Evolutionary conservation across 2,113 vertebrate species (phyloP), one percentile per base, ranked within the genome.

Genomic region (Synodontis membranacea): DNA sequence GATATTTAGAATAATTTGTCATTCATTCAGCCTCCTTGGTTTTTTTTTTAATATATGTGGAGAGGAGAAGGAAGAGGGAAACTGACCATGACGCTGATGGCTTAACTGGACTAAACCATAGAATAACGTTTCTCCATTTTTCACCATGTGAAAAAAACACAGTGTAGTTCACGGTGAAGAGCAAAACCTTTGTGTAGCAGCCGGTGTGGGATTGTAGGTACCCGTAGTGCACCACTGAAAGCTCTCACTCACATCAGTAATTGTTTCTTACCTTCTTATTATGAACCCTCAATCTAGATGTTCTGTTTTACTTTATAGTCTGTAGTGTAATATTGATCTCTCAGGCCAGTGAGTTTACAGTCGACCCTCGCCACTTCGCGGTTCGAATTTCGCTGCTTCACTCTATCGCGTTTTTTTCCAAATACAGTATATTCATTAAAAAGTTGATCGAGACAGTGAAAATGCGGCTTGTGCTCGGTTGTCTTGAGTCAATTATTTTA

Each of bases 121-220:
- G 56, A 62, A n/a, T 70, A 64, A 44, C 25, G 84, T 84, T 92
- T 89, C 89, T 86, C 88, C 80, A 89, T 72, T 90, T 89, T 85
- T 89, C 70, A 88, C 74, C 83, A 84, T 76, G 86, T 68, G 85
- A 87, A 52, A 84, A 44, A 31, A 72, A 70, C 64, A 89, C 86
- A 76, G 42, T 81, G 81, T 46, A 64, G 72, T 7, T 56, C 21
- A 56, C 5, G 25, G 56, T 23, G 23, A 58, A 66, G 86, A 74
- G 74, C 21, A 87, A 74, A 84, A 87, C 90, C 75, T 86, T 85
- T 7, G 5, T 14, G 88, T 87, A 60, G 88, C 75, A 84, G 80
- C 64, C 46, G 66, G 37, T 66, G 23, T 89, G 82, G 88, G 87
- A 87, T 89, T 89, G 87, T 87, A 86, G 89, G 84, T 88, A 48